phyloP scores from a whole-genome alignment of 2,888 invertebrate genomes.

The Ferrisia virgata region DNA sequence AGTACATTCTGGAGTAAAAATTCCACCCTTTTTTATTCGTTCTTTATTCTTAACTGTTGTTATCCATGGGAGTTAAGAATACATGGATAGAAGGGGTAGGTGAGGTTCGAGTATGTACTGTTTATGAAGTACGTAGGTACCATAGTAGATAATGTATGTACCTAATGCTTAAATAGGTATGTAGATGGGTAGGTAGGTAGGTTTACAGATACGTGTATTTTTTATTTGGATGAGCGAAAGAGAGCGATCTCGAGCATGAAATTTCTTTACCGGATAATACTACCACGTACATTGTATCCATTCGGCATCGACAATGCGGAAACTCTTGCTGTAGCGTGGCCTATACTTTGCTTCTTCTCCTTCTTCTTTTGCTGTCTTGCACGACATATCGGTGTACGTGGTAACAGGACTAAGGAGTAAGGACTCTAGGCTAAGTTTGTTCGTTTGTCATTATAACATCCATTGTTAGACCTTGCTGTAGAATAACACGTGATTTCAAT shows the following conservation, averaged over 20 bases:
- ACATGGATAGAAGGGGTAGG: too few relatives aligned
- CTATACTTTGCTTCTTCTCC: neutral
- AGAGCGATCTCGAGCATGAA: neutral
- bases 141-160: too few relatives aligned
- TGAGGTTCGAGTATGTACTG: too few relatives aligned
- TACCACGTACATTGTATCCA: neutral
- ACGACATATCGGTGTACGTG: neutral
- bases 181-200: too few relatives aligned
- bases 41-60: too few relatives aligned
- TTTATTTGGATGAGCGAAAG: neutral
- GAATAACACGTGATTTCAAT: conserved; percentile 9
- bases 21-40: too few relatives aligned
- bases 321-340: neutral
- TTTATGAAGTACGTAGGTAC: too few relatives aligned
- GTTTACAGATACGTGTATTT: too few relatives aligned
- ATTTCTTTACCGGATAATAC: neutral
- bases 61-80: too few relatives aligned
- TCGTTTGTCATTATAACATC: neutral
- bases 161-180: too few relatives aligned
- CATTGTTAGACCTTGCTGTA: neutral
- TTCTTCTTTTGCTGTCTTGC: neutral
- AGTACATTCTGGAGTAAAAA: too few relatives aligned
- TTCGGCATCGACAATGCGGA: neutral
- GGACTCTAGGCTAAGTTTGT: too few relatives aligned
- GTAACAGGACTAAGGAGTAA: neutral